Percentiles rank a stretch among this genome's conserved stretches.
Conservation (phyloP, 35 echinoderm and acorn worm genomes). For the Patiria miniata region DNA sequence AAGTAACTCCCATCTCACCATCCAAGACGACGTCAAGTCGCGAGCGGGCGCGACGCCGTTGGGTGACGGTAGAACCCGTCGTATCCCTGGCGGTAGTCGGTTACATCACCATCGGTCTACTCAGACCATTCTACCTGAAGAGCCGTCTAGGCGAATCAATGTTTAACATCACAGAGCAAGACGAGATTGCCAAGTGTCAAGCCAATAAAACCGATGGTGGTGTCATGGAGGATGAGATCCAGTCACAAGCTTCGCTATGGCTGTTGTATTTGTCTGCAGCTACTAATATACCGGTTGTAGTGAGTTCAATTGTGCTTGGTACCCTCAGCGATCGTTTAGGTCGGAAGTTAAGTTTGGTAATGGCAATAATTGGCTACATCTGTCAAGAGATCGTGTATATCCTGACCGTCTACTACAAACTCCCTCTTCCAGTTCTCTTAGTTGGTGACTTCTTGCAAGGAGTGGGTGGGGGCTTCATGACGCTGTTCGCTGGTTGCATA, state of each 20-base stretch:
- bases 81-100: too few species aligned
- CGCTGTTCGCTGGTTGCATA: constrained; percentile 46
- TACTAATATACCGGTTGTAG: not conserved
- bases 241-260: constrained; percentile 4
- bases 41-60: too few species aligned
- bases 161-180: too few species aligned
- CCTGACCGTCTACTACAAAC: not conserved
- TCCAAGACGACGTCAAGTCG: too few species aligned
- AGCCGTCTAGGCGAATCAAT: too few species aligned
- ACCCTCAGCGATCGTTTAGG: constrained; percentile 10
- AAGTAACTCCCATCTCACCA: too few species aligned
- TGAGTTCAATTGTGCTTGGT: not conserved
- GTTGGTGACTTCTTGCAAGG: constrained; percentile 20
- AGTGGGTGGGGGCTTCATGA: constrained; percentile 29
- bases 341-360: not conserved
- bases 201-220: too few species aligned
- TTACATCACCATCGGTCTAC: too few species aligned
- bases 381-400: not conserved
- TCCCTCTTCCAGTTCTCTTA: not conserved
- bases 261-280: not conserved
- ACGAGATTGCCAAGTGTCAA: too few species aligned
- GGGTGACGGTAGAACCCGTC: too few species aligned
- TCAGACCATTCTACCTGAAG: too few species aligned
- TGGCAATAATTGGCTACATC: not conserved
- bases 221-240: not conserved